Evolutionary conservation across 2,888 invertebrate species (phyloP).

Genomic region (Thera britannica): DNA sequence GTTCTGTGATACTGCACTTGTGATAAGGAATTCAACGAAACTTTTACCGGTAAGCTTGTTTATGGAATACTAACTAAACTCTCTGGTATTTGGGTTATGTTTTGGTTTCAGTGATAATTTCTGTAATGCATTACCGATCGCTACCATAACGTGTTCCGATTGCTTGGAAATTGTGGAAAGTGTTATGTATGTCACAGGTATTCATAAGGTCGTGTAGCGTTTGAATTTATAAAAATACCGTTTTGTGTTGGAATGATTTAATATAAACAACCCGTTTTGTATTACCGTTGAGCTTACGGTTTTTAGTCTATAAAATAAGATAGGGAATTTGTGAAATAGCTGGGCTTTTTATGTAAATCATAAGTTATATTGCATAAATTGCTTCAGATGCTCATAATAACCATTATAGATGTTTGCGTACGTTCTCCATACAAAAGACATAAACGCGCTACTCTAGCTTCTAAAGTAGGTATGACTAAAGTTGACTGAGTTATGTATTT

Average conservation of each 20-base stretch:
- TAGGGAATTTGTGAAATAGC: slow-evolving; percentile 12
- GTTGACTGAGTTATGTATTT: too few relatives aligned
- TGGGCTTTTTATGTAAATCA: background rate
- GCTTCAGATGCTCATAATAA: background rate
- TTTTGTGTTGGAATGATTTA: slow-evolving; percentile 34
- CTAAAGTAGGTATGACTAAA: background rate
- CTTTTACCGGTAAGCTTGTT: slow-evolving; percentile 49
- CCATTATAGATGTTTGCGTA: background rate
- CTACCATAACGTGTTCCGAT: slow-evolving; percentile 60
- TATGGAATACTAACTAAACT: slow-evolving; percentile 19
- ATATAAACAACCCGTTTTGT: slow-evolving; percentile 34
- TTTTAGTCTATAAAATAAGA: slow-evolving; percentile 25
- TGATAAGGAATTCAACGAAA: slow-evolving; percentile 52
- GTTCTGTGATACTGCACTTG: slow-evolving; percentile 63
- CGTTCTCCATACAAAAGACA: slow-evolving; percentile 72
- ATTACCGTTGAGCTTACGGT: slow-evolving; percentile 31
- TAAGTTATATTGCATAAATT: background rate
- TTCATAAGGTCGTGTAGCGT: slow-evolving; percentile 38
- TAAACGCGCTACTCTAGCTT: slow-evolving; percentile 65
- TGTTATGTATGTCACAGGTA: slow-evolving; percentile 67
- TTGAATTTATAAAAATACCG: slow-evolving; percentile 37
- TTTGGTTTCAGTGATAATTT: slow-evolving; percentile 64
- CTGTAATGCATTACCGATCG: slow-evolving; percentile 61
- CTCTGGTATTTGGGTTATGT: slow-evolving; percentile 61
- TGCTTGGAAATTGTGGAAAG: slow-evolving; percentile 61